These are phyloP conservation scores for Tetranychus urticae DNA, from an alignment of 1,140 invertebrate genomes.

Conservation along the genomic window DNA sequence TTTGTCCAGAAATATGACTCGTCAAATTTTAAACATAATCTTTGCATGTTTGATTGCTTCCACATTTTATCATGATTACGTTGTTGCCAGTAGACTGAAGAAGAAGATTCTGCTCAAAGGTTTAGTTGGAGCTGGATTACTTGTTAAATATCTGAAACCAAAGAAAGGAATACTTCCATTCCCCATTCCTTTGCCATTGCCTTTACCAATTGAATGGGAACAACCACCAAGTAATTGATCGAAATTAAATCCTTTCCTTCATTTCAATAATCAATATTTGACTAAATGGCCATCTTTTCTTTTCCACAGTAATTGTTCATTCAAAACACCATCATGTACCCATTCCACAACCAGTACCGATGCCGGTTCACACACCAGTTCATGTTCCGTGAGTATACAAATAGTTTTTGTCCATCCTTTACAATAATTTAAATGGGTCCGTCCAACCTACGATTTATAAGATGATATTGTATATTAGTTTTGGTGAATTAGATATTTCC, in stretches of 20 bases:
- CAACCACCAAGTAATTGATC: not conserved
- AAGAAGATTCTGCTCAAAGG: not conserved
- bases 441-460: too few relatives aligned
- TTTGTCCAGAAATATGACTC: not conserved
- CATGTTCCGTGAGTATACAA: not conserved
- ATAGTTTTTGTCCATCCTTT: too few relatives aligned
- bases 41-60: not conserved
- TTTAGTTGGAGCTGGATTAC: not conserved
- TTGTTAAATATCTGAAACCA: not conserved
- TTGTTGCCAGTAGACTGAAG: not conserved
- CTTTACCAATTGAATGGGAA: not conserved
- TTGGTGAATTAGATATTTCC: too few relatives aligned
- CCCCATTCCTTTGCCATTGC: not conserved
- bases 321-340: not conserved
- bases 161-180: not conserved
- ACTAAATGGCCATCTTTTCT: not conserved
- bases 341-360: not conserved
- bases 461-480: too few relatives aligned
- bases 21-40: not conserved
- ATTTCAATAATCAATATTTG: not conserved
- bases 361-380: not conserved
- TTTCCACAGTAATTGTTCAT: not conserved
- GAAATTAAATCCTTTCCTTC: not conserved
- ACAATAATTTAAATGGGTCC: too few relatives aligned
- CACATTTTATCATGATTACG: not conserved